Percentiles rank a stretch among this genome's conserved stretches.
phyloP scores from a whole-genome alignment of 2,113 vertebrate genomes.

The Larimichthys polyactis region DNA sequence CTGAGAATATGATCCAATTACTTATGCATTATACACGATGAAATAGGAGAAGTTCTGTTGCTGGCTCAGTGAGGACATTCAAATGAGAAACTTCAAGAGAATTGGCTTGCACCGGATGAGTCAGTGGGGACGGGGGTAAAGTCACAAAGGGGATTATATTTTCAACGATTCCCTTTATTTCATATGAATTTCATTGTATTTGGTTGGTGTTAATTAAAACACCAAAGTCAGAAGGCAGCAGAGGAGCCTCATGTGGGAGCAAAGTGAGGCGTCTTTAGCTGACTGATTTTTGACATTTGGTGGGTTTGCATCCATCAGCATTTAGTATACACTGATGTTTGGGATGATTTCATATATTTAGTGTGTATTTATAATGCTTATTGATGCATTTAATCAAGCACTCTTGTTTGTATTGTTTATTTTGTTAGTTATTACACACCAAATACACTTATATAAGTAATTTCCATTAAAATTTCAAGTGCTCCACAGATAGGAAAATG shows the following conservation, averaged over 20 bases:
- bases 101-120: constrained; percentile 37
- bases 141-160: constrained; percentile 56
- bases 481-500: neutral
- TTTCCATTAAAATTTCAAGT: neutral
- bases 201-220: constrained; percentile 56
- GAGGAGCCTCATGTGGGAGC: constrained; percentile 1
- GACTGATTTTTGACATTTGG: constrained; percentile 2
- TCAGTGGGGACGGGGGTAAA: constrained; percentile 40
- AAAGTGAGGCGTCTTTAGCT: neutral
- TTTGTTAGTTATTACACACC: neutral
- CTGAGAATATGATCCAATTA: constrained; percentile 76
- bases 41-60: constrained; percentile 63
- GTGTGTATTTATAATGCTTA: neutral
- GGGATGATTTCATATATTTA: neutral
- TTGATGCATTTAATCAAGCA: neutral
- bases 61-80: constrained; percentile 49
- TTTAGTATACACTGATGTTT: neutral
- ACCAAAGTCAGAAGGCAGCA: constrained; percentile 17
- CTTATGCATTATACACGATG: constrained; percentile 70
- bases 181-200: constrained; percentile 34
- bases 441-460: neutral
- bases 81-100: constrained; percentile 60
- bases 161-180: constrained; percentile 57
- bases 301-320: neutral
- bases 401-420: neutral